A percentile compares a stretch with the other conserved stretches of the same genome.
Conservation (phyloP, 2,113 vertebrate genomes). For the Triplophysa rosa region DNA sequence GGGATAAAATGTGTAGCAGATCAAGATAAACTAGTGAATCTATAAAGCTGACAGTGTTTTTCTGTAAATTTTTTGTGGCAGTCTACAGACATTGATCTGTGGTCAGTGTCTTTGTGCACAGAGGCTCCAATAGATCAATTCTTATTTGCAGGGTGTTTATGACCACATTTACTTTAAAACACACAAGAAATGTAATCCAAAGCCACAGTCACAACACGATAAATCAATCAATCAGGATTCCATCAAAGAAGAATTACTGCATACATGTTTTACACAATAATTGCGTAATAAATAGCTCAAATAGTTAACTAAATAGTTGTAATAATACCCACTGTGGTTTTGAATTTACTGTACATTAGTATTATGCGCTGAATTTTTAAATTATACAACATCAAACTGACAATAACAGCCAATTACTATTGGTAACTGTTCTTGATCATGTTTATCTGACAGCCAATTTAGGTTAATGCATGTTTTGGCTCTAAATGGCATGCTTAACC, state of each 20-base stretch:
- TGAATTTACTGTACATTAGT: neutral
- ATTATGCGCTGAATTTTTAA: neutral
- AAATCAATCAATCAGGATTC: neutral
- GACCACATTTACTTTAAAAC: conserved; percentile 11
- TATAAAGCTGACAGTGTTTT: neutral
- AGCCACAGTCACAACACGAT: neutral
- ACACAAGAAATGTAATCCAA: neutral
- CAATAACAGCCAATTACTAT: neutral
- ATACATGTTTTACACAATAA: neutral
- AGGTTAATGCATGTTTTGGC: neutral
- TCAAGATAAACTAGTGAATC: conserved; percentile 15
- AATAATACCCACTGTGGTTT: neutral
- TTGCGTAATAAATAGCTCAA: neutral
- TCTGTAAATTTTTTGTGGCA: conserved; percentile 1
- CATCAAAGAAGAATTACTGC: neutral
- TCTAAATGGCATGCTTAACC: conserved; percentile 31
- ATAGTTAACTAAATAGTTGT: neutral
- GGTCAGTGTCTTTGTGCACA: conserved; percentile 15
- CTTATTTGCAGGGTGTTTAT: conserved; percentile 31
- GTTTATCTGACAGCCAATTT: neutral
- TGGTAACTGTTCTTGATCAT: neutral
- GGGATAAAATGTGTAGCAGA: neutral
- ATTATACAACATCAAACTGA: no score
- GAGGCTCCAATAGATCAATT: conserved; percentile 36
- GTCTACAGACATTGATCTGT: conserved; percentile 30